Percentiles rank a stretch among this genome's conserved stretches.
These are phyloP conservation scores for Chloroceryle aenea DNA, from an alignment of 2,113 vertebrate species.

Conservation along the genomic window DNA sequence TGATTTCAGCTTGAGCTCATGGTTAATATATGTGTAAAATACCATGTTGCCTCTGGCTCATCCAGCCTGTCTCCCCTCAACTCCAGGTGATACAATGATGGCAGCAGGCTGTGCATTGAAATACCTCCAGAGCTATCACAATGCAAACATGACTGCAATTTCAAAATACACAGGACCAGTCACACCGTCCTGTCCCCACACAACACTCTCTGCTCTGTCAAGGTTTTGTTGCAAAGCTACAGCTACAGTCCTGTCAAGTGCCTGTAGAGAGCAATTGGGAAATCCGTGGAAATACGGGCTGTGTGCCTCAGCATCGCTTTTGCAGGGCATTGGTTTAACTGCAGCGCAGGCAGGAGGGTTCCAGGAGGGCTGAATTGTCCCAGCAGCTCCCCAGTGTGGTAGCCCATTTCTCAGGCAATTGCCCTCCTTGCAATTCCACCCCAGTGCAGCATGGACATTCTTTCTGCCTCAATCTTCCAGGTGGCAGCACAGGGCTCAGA, in stretches of 20 bases:
- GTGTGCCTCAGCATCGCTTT: accelerated
- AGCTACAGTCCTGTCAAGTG: neutral
- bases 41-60: accelerated
- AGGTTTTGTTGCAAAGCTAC: neutral
- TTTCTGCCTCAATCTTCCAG: neutral
- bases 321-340: neutral
- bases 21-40: neutral
- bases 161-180: neutral
- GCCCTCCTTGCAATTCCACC: neutral
- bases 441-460: neutral
- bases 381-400: neutral
- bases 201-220: neutral
- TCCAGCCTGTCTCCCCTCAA: neutral
- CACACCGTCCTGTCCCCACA: accelerated
- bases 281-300: neutral
- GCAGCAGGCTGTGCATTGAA: neutral
- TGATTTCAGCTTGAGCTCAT: neutral
- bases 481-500: neutral
- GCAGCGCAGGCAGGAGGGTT: neutral
- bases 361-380: neutral
- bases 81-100: neutral
- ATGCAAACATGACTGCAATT: neutral
- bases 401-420: neutral
- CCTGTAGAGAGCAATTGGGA: neutral
- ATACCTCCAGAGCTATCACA: neutral